Evolutionary conservation across 2,888 invertebrate genomes (phyloP).

Genomic region (Carcina quercana): DNA sequence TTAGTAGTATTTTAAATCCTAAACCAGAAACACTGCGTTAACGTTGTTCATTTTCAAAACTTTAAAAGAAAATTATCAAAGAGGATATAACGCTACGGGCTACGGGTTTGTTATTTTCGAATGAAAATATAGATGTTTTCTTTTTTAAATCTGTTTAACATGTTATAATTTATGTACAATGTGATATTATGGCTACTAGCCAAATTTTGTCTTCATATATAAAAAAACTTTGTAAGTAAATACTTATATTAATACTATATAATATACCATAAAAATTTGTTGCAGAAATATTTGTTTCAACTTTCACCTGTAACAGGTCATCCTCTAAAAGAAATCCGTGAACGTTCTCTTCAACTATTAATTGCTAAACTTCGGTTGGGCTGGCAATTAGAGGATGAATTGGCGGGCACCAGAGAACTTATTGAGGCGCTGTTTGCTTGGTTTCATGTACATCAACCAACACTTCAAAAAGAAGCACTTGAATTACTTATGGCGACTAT

Average conservation of each 20-base stretch:
- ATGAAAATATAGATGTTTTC: too few relatives aligned
- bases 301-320: constrained; percentile 62
- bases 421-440: constrained; percentile 75
- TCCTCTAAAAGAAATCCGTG: constrained; percentile 72
- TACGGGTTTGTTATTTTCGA: too few relatives aligned
- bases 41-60: too few relatives aligned
- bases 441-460: constrained; percentile 72
- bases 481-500: constrained; percentile 70
- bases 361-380: constrained; percentile 78
- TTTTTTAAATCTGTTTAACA: too few relatives aligned
- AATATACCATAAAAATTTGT: neutral
- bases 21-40: too few relatives aligned
- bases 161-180: too few relatives aligned
- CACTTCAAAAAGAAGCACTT: constrained; percentile 73
- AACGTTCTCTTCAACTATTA: constrained; percentile 68
- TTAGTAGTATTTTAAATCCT: too few relatives aligned
- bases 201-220: constrained; percentile 36
- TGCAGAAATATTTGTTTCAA: too few relatives aligned
- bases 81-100: too few relatives aligned
- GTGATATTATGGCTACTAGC: constrained; percentile 25
- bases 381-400: constrained; percentile 75
- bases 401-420: constrained; percentile 73
- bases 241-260: neutral
- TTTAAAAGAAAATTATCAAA: too few relatives aligned
- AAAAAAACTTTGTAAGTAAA: constrained; percentile 45